Evolutionary conservation across 2,888 invertebrate genomes (phyloP).

Genomic region (Drosophila tripunctata): DNA sequence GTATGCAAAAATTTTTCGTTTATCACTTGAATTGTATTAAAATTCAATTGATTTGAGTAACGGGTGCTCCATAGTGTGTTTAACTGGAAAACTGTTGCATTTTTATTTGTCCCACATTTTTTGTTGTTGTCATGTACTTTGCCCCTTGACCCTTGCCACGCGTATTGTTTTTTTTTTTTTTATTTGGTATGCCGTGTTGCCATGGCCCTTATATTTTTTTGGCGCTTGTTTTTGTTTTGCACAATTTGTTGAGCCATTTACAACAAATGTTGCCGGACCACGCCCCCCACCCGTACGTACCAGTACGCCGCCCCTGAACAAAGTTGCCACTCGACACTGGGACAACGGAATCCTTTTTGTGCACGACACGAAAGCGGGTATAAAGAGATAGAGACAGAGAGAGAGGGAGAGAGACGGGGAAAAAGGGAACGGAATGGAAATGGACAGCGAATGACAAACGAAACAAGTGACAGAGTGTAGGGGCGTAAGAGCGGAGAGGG

Average conservation of each 20-base stretch:
- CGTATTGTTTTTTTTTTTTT: no score
- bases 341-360: slow-evolving; percentile 67
- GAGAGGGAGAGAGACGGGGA: neutral
- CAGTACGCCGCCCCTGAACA: slow-evolving; percentile 14
- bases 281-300: neutral
- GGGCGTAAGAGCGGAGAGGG: neutral
- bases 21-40: no score
- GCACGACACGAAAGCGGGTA: slow-evolving; percentile 35
- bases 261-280: slow-evolving; percentile 60
- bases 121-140: neutral
- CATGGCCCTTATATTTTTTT: slow-evolving; percentile 17
- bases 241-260: slow-evolving; percentile 65
- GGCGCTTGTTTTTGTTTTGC: slow-evolving; percentile 54
- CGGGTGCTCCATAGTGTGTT: neutral
- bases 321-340: slow-evolving; percentile 46
- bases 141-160: neutral
- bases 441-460: slow-evolving; percentile 56
- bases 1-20: no score
- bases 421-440: slow-evolving; percentile 30
- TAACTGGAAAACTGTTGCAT: neutral
- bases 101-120: no score
- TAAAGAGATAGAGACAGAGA: neutral
- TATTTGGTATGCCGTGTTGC: slow-evolving; percentile 1
- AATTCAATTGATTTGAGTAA: no score
- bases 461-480: slow-evolving; percentile 33